Evolutionary conservation across 2,797 vertebrate species (phyloP).

Genomic region (Euthynnus affinis): DNA sequence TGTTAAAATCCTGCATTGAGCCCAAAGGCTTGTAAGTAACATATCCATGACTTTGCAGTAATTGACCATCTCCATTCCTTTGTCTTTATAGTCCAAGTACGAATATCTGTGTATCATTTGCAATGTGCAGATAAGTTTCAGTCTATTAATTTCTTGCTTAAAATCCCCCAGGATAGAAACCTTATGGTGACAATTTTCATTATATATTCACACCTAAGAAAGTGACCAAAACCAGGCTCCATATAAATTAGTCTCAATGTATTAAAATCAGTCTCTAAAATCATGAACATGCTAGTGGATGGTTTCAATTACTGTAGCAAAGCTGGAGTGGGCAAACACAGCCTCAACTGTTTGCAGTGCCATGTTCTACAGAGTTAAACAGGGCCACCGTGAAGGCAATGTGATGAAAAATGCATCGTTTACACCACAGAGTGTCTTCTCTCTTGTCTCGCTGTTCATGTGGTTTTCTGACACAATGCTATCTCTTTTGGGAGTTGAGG

Average conservation of each 20-base stretch:
- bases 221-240: background rate
- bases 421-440: conserved; percentile 49
- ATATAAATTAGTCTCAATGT: background rate
- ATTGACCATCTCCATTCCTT: too few species aligned
- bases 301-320: background rate
- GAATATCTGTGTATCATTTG: too few species aligned
- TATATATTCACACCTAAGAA: background rate
- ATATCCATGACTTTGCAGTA: too few species aligned
- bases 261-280: background rate
- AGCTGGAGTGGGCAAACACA: background rate
- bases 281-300: background rate
- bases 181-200: too few species aligned
- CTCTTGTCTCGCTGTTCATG: conserved; percentile 53
- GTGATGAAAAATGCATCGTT: conserved; percentile 67
- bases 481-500: conserved; percentile 62
- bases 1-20: too few species aligned
- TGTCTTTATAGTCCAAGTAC: too few species aligned
- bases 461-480: conserved; percentile 63
- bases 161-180: too few species aligned
- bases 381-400: background rate
- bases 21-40: too few species aligned
- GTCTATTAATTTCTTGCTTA: too few species aligned
- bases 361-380: conserved; percentile 13
- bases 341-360: background rate
- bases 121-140: too few species aligned